Percentiles rank a stretch among this genome's conserved stretches.
These are phyloP conservation scores for Galbula dea DNA, from an alignment of 2,113 vertebrate genomes.

Conservation along the genomic window DNA sequence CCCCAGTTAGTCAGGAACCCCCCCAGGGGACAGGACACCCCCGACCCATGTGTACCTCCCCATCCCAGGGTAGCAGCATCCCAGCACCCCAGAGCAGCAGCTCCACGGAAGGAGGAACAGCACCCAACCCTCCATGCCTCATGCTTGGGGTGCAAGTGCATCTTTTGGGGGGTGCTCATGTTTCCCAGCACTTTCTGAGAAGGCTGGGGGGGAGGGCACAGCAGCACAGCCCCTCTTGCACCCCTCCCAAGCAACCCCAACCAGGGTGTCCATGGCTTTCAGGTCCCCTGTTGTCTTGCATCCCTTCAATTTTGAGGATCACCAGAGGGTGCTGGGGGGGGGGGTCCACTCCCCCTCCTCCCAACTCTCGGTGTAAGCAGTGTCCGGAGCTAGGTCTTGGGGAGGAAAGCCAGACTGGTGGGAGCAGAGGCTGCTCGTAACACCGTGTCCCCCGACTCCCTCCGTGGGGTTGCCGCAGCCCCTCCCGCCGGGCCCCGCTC, in stretches of 20 bases:
- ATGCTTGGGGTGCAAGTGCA: not conserved
- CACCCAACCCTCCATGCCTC: rapidly evolving
- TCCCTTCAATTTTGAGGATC: not conserved
- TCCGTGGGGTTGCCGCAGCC: not conserved
- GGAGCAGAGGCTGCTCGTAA: not conserved
- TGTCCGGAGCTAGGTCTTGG: not conserved
- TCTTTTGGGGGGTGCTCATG: not conserved
- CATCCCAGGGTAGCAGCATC: not conserved
- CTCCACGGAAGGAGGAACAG: rapidly evolving
- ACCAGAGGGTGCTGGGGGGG: not conserved
- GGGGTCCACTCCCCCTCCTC: too few relatives aligned
- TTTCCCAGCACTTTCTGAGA: not conserved
- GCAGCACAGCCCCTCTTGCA: not conserved
- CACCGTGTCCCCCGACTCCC: not conserved
- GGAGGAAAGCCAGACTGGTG: not conserved
- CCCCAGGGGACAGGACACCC: rapidly evolving
- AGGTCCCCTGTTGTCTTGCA: not conserved
- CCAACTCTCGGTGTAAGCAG: not conserved
- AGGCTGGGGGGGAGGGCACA: rapidly evolving
- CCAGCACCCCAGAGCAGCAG: not conserved
- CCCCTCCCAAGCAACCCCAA: not conserved
- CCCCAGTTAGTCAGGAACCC: not conserved
- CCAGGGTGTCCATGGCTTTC: too few relatives aligned
- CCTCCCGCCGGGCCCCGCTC: not conserved
- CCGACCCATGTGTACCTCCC: rapidly evolving